Percentiles rank a stretch among this genome's conserved stretches.
phyloP scores from a whole-genome alignment of 2,888 invertebrate species.

The Furcula furcula region DNA sequence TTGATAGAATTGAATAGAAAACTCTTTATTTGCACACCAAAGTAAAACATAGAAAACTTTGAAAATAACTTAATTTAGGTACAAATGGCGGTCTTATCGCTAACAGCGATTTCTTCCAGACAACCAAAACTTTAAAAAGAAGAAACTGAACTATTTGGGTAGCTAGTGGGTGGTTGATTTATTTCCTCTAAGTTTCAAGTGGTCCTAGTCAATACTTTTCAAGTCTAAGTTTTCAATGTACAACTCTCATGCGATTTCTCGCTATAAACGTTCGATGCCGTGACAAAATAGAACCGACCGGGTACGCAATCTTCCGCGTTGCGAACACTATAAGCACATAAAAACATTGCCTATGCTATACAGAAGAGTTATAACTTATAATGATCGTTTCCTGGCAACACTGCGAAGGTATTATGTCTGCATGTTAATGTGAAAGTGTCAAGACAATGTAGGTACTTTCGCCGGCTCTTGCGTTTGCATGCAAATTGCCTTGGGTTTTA shows the following conservation, averaged over 20 bases:
- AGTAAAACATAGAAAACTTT: no score
- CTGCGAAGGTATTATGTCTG: constrained; percentile 37
- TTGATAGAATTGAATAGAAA: no score
- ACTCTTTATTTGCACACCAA: no score
- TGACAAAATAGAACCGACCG: not conserved
- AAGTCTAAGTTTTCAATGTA: not conserved
- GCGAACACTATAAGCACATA: constrained; percentile 37
- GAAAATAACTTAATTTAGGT: no score
- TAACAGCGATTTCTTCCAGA: no score
- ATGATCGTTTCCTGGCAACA: constrained; percentile 53
- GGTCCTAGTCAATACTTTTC: not conserved
- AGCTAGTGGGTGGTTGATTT: not conserved
- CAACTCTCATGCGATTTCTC: not conserved
- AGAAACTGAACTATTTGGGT: no score
- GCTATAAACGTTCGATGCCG: not conserved
- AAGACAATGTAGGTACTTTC: constrained; percentile 61
- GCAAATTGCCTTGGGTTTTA: constrained; percentile 39
- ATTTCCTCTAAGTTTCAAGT: not conserved
- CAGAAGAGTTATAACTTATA: constrained; percentile 28
- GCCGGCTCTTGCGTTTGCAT: constrained; percentile 44
- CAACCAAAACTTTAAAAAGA: no score
- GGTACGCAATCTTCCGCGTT: constrained; percentile 12
- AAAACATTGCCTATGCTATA: constrained; percentile 38
- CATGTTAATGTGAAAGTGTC: constrained; percentile 62
- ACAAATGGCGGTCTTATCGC: no score